Evolutionary conservation across 2,888 invertebrate genomes (phyloP), one percentile per base, ranked within the genome.

Genomic region (Fragum whitleyi): DNA sequence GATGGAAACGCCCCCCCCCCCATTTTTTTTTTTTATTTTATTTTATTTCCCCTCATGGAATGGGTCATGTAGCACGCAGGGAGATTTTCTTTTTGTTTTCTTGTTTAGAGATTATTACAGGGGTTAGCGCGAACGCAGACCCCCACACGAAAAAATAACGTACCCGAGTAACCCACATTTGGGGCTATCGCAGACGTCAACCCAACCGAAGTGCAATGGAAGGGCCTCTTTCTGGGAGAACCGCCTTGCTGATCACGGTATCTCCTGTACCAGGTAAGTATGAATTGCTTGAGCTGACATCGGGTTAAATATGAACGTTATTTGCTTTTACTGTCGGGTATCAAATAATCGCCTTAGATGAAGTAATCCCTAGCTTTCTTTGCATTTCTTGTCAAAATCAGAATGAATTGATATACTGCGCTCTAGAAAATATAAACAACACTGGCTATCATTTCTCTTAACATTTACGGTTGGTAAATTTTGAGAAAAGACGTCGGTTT

Each of bases 221-320:
- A 94, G 93, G 95, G 95, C 95, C 96, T 96, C 96, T 92, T 95
- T 95, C 95, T 95, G 96, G 95, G 95, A 95, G 95, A 95, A 95
- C 96, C 95, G 95, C 96, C 96, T 96, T 95, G 83, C 87, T 96
- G 96, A 96, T 96, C 96, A 96, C 95, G 95, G 95, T 95, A 94
- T 94, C 95, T 96, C 95, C 96, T 96, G 95, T 96, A 96, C 96
- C 95, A 96, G 96, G 96, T 96, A 96, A 96, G 96, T 94, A 94
- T 90, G 67, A 19, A 42, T 39, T 36, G 21, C 9, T 7, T 5
- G 23, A 16, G 67, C 16, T 26, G 26, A 26, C 23, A 5, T 14
- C 7, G 3, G 57, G 1, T 57, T 57, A 57, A 47, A 16, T 47
- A 47, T 47, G n/a, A 14, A 9, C 47, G 7, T 3, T 9, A 47